Base-by-base conservation (phyloP, 2,797 vertebrate genomes). In the Otolemur crassicaudatus region DNA sequence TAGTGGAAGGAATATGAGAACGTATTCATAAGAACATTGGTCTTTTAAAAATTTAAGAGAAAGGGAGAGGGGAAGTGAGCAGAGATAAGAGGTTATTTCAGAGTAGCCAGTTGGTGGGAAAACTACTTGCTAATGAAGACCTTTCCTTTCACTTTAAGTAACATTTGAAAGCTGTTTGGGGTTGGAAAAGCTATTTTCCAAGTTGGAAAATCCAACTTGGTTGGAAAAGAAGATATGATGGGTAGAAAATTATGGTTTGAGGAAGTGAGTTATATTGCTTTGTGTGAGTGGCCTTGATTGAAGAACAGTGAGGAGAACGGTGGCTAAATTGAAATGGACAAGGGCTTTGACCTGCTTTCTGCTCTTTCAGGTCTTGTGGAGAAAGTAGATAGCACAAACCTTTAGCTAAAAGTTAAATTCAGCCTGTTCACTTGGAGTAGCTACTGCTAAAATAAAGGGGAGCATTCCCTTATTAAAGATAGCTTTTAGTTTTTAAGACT, bases 111-210 rank as follows among this genome's bases (percentile, higher is more conserved):
- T 77, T 72, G 65, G 43, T 94, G 20, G 53, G 58, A 56, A 82
- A 75, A 94, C 69, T 81, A 63, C 53, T 89, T 81, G 73, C 56
- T 91, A 61, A 63, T 96, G 56, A 79, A 67, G 88, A 58, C 56
- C 69, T 95, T 80, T 61, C 56, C 73, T 92, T 96, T 87, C 17
- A 82, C 53, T 84, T 34, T 87, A 67, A 84, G 40, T 94, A 95
- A 19, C 23, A 80, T 89, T 89, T 91, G 53, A 87, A 80, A 79
- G 13, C 27, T 86, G 58, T 86, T 90, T 97, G 76, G 76, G 53
- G 63, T 90, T 83, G 95, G 65, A 94, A 87, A 96, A 81, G 72
- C 34, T 37, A 3, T 37, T 37, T 37, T 37, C 34, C 34, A 37
- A 37, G 34, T 37, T 37, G 34, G 34, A 37, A 37, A 37, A 37